Conservation (phyloP, 2,797 vertebrate genomes). For the Pristis pectinata region DNA sequence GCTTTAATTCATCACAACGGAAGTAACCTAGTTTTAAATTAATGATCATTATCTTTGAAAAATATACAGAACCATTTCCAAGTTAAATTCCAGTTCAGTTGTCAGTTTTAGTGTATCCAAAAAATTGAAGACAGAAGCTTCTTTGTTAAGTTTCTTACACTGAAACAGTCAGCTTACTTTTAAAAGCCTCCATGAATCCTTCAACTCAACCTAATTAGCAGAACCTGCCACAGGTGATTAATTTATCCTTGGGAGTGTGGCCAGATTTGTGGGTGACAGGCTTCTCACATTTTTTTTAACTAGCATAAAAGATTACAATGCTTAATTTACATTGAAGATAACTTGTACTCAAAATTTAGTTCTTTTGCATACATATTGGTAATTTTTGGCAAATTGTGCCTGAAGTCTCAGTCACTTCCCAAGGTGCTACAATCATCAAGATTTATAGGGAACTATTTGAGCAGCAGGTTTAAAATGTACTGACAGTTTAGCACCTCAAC, state of each 20-base stretch:
- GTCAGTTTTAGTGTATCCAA: neutral
- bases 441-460: neutral
- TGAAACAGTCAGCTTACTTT: neutral
- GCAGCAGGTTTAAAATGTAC: neutral
- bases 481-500: neutral
- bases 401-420: neutral
- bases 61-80: neutral
- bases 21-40: neutral
- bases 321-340: neutral
- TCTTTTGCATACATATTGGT: neutral
- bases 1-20: neutral
- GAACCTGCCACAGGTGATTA: no score
- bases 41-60: neutral
- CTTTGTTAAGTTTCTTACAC: neutral
- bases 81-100: neutral
- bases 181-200: neutral
- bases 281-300: neutral
- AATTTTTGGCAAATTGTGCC: neutral
- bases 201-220: neutral
- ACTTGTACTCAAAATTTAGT: neutral
- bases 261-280: neutral
- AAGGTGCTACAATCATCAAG: neutral
- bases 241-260: no score
- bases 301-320: no score
- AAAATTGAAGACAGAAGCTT: neutral